phyloP scores from a whole-genome alignment of 2,888 invertebrate species.

The Lepidochrysops patricia region DNA sequence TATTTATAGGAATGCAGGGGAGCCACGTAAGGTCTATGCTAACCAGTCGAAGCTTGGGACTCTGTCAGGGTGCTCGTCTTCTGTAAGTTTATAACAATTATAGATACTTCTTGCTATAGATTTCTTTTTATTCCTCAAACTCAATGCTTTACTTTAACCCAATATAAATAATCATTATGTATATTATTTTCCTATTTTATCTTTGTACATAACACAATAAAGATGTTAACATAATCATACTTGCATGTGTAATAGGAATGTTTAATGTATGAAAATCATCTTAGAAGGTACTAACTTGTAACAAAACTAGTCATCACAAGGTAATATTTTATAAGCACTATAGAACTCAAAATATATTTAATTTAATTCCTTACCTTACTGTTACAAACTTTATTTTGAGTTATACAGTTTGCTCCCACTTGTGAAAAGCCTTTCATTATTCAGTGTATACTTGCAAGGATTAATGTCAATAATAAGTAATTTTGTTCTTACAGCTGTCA shows the following conservation, averaged over 20 bases:
- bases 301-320: not conserved
- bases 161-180: too few species aligned
- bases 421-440: too few species aligned
- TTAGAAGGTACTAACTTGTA: not conserved
- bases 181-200: too few species aligned
- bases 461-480: not conserved
- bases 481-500: conserved; percentile 75
- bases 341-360: too few species aligned
- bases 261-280: not conserved
- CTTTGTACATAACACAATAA: too few species aligned
- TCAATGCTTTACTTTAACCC: too few species aligned
- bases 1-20: conserved; percentile 74
- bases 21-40: conserved; percentile 66
- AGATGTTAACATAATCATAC: too few species aligned
- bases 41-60: conserved; percentile 78
- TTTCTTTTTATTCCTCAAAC: too few species aligned
- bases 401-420: too few species aligned
- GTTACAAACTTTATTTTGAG: too few species aligned
- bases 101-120: conserved; percentile 16
- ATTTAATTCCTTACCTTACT: too few species aligned
- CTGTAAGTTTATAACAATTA: conserved; percentile 64
- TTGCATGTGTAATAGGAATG: not conserved
- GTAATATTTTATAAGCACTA: not conserved
- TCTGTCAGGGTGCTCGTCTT: conserved; percentile 81
- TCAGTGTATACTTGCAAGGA: too few species aligned